These are phyloP conservation scores for Phycodurus eques DNA, from an alignment of 2,113 vertebrate genomes.

Conservation along the genomic window DNA sequence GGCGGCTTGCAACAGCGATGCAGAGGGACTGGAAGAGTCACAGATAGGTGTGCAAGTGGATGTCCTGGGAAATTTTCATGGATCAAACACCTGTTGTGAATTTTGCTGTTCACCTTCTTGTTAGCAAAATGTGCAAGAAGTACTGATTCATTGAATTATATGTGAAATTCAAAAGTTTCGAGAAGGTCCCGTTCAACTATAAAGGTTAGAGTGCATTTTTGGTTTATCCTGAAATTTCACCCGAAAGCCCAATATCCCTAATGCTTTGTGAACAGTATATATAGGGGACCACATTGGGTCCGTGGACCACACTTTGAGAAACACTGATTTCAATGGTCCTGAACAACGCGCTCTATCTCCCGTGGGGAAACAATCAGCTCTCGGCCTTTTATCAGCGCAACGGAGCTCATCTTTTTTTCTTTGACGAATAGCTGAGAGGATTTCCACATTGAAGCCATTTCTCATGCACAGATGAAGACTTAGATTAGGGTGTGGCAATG, in stretches of 20 bases:
- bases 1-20: no score
- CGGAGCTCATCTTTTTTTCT: conserved; percentile 29
- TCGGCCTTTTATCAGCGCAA: conserved; percentile 39
- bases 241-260: neutral
- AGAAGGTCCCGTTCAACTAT: no score
- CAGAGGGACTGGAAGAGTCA: no score
- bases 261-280: neutral
- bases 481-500: conserved; percentile 7
- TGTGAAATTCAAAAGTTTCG: no score
- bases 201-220: no score
- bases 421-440: conserved; percentile 16
- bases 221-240: no score
- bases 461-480: conserved; percentile 23
- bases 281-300: neutral
- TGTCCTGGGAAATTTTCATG: no score
- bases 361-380: conserved; percentile 40
- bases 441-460: conserved; percentile 17
- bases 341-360: conserved; percentile 28
- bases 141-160: no score
- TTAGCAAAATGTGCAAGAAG: no score
- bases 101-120: no score
- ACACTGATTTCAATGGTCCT: neutral
- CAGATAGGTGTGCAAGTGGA: no score
- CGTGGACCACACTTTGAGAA: neutral
- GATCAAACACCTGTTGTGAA: no score